Conservation (phyloP, 2,888 invertebrate genomes). For the Aethes cnicana region DNA sequence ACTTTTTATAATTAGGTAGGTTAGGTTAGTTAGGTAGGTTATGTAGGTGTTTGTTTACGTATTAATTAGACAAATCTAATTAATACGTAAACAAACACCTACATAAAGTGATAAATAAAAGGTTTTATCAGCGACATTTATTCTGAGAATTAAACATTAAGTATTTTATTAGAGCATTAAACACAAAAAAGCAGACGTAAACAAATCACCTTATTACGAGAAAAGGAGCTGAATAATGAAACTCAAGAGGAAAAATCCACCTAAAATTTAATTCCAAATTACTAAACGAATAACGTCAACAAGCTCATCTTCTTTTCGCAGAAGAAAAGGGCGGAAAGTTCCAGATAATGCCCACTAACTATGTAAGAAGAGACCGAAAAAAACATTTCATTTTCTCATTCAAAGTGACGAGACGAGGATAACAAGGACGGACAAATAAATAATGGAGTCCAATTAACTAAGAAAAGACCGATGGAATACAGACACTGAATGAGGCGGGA, state of each 20-base stretch:
- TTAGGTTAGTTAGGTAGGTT: too few relatives aligned
- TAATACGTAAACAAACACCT: too few relatives aligned
- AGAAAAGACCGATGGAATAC: conserved; percentile 44
- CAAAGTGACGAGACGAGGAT: conserved; percentile 50
- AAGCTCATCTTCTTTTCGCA: conserved; percentile 30
- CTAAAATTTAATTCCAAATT: conserved; percentile 19
- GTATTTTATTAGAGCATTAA: too few relatives aligned
- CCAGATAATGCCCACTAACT: conserved; percentile 37
- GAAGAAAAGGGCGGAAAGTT: conserved; percentile 21
- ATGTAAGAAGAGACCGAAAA: conserved; percentile 47
- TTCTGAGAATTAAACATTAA: too few relatives aligned
- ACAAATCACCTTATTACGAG: neutral
- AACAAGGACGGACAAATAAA: conserved; percentile 57
- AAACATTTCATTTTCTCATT: conserved; percentile 55
- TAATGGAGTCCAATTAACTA: conserved; percentile 64
- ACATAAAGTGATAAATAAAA: too few relatives aligned
- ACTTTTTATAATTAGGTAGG: too few relatives aligned
- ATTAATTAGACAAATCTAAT: too few relatives aligned
- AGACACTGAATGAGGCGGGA: conserved; percentile 31
- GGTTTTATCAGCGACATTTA: too few relatives aligned
- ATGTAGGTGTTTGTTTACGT: too few relatives aligned
- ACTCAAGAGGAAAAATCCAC: conserved; percentile 1
- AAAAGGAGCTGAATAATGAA: neutral
- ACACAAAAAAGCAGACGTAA: neutral
- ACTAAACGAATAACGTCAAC: conserved; percentile 28